Evolutionary conservation across 2,888 invertebrate genomes (phyloP).

Genomic region (Drosophila mercatorum): DNA sequence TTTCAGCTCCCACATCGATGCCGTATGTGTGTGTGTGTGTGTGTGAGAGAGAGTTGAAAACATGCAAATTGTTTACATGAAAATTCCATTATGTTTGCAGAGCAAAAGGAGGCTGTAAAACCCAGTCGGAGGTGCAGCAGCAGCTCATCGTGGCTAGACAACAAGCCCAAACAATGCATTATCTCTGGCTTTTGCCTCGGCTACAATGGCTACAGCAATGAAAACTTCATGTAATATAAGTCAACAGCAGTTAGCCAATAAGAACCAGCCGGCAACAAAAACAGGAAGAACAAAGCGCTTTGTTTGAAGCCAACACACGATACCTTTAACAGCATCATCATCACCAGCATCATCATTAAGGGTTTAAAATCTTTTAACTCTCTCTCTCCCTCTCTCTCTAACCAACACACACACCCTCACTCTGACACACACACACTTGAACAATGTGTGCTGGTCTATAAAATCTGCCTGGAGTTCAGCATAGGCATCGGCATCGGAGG

Average conservation of each 20-base stretch:
- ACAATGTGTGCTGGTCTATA: constrained; percentile 43
- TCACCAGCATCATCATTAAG: constrained; percentile 51
- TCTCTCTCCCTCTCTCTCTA: constrained; percentile 27
- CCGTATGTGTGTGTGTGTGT: not conserved
- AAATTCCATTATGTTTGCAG: constrained; percentile 74
- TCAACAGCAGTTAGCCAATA: constrained; percentile 71
- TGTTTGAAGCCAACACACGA: constrained; percentile 61
- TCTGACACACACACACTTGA: not conserved
- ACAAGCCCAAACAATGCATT: constrained; percentile 69
- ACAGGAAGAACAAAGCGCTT: constrained; percentile 58
- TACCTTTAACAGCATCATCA: constrained; percentile 60
- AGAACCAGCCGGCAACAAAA: constrained; percentile 41
- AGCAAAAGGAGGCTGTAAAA: constrained; percentile 50
- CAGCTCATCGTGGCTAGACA: constrained; percentile 66
- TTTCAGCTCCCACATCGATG: constrained; percentile 4
- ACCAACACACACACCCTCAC: constrained; percentile 17
- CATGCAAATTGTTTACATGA: constrained; percentile 78
- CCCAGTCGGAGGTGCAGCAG: constrained; percentile 29
- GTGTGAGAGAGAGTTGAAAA: constrained; percentile 51
- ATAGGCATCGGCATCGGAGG: constrained; percentile 6
- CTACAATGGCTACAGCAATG: constrained; percentile 38
- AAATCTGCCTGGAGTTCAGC: constrained; percentile 38
- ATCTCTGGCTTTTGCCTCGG: constrained; percentile 53
- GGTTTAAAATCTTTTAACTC: constrained; percentile 61
- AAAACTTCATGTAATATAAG: constrained; percentile 70